These are phyloP conservation scores for Tenodera sinensis DNA, from an alignment of 2,888 invertebrate genomes.

Conservation along the genomic window DNA sequence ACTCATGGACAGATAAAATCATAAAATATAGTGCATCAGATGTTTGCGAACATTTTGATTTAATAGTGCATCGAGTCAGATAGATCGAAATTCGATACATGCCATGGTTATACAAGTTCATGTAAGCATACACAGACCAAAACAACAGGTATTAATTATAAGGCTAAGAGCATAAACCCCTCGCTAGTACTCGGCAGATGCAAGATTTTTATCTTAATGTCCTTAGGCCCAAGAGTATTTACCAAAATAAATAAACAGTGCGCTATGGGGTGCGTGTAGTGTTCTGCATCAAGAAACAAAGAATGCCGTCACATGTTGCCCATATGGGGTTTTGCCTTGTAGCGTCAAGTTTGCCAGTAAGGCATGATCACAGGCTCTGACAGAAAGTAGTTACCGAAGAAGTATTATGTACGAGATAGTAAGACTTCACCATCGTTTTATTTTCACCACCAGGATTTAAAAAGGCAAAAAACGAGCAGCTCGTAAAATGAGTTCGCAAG, in stretches of 20 bases:
- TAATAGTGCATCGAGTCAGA: too few species aligned
- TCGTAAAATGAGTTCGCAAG: neutral
- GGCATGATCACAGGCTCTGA: neutral
- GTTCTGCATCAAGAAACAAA: neutral
- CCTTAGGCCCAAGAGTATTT: neutral
- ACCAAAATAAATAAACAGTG: neutral
- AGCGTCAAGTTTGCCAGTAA: neutral
- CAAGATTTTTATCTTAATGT: too few species aligned
- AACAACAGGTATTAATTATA: too few species aligned
- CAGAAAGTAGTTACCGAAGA: neutral
- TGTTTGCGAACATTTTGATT: too few species aligned
- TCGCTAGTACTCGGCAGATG: too few species aligned
- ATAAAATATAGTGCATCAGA: too few species aligned
- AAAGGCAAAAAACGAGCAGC: neutral
- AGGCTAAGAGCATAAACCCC: too few species aligned
- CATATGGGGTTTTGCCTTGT: neutral
- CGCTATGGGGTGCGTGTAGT: neutral
- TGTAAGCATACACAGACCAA: too few species aligned
- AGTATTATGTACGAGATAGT: neutral
- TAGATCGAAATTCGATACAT: too few species aligned
- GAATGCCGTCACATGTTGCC: neutral
- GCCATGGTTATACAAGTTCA: too few species aligned
- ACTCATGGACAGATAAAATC: too few species aligned
- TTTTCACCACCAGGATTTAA: neutral
- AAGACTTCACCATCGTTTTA: neutral